Base-by-base conservation (phyloP, 2,888 invertebrate species). In the Lamellibrachia satsuma region DNA sequence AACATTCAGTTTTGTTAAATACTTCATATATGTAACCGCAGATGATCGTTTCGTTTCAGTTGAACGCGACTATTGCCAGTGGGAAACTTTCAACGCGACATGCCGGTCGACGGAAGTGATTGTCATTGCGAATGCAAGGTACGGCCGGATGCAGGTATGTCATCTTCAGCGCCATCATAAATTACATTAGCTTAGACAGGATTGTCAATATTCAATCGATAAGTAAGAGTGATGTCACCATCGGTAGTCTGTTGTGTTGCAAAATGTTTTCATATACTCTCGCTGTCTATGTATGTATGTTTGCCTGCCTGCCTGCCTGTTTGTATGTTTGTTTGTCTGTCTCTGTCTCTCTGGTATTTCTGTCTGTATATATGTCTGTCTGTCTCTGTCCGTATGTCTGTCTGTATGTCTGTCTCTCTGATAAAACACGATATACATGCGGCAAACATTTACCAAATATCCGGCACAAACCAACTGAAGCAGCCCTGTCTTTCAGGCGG, bases 61-160 rank as follows among this genome's bases (percentile, higher is more conserved):
- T 11, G 75, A 75, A n/a, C 93, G 52, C 90, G 93, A 93, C 9
- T 91, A 92, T 92, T 94, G 93, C 52, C 93, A 93, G 92, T 93
- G 93, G 92, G 93, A 94, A 90, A 92, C 93, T 55, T 93, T 94
- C 52, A 93, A 94, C 90, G 93, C 93, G 8, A 93, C 93, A 6
- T 94, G 93, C 92, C 55, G 90, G 52, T 91, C 91, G 22, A 92
- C 75, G 52, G 92, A 94, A 55, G 94, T 94, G 92, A 91, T 94
- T 57, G 75, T 94, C 90, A 93, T 94, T 51, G 52, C 91, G n/a
- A 91, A 11, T 3, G 93, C 94, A 8, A 91, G 92, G n/a, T 94
- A 93, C 90, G 94, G 94, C 11, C 93, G 93, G 9, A 93, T 94
- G 93, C 91, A 91, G 52, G 75, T 75, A 75, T 22, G 39, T 39